These are phyloP conservation scores for Machimus rusticus DNA, from an alignment of 2,888 invertebrate genomes.

Conservation along the genomic window DNA sequence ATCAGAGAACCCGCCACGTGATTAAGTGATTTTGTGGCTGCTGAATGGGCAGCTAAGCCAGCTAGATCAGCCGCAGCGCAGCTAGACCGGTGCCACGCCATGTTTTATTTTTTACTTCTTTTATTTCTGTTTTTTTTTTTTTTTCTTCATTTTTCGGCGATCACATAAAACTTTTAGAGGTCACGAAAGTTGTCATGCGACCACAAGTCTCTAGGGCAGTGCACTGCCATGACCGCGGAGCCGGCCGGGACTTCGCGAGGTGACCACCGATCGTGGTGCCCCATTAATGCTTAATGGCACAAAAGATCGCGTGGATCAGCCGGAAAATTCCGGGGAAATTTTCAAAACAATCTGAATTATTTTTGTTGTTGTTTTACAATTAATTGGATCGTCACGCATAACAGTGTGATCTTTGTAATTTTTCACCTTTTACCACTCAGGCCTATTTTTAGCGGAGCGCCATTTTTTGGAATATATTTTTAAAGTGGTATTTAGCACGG, in stretches of 20 bases:
- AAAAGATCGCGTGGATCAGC: not conserved
- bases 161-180: not conserved
- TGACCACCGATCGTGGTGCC: not conserved
- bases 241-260: not conserved
- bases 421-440: not conserved
- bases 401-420: not conserved
- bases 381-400: not conserved
- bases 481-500: conserved; percentile 5
- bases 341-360: not conserved
- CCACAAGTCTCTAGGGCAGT: conserved; percentile 22
- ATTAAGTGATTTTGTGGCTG: not conserved
- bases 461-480: conserved; percentile 12
- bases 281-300: not conserved
- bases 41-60: not conserved
- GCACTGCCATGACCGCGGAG: conserved; percentile 17
- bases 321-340: not conserved
- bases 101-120: not conserved
- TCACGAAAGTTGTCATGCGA: conserved; percentile 5
- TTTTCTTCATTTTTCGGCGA: not conserved
- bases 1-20: conserved; percentile 17
- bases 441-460: not conserved
- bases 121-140: too few species aligned
- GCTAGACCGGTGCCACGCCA: not conserved
- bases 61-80: not conserved
- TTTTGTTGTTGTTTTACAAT: not conserved